These are phyloP conservation scores for Centropus bengalensis DNA, from an alignment of 2,113 vertebrate species.

Conservation along the genomic window DNA sequence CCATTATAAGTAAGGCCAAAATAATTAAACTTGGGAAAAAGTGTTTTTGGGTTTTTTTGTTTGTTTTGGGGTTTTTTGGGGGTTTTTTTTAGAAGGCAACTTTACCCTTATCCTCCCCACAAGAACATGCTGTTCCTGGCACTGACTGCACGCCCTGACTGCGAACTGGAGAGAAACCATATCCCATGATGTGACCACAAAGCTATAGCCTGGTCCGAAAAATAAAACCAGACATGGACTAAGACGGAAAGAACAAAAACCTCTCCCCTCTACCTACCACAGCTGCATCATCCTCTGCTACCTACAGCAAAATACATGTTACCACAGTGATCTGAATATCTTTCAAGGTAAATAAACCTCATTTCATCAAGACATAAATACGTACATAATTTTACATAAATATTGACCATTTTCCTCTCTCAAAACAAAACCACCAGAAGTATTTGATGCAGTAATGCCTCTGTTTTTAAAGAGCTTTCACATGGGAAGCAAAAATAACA, in stretches of 20 bases:
- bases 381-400: background rate
- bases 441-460: background rate
- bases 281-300: background rate
- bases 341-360: background rate
- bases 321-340: background rate
- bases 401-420: background rate
- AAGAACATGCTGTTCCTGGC: background rate
- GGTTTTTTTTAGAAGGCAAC: background rate
- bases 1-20: background rate
- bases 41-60: background rate
- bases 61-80: no score
- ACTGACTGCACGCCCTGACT: background rate
- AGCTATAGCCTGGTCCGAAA: background rate
- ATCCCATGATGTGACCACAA: background rate
- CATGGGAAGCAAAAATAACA: background rate
- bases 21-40: background rate
- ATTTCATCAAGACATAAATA: background rate
- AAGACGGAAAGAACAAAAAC: background rate
- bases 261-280: background rate
- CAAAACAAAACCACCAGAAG: background rate
- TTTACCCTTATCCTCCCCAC: background rate
- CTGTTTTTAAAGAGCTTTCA: background rate
- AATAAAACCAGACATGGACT: background rate
- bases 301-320: background rate
- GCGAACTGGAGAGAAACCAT: background rate